Evolutionary conservation across 2,113 vertebrate species (phyloP).

Genomic region (Lepisosteus osseus): DNA sequence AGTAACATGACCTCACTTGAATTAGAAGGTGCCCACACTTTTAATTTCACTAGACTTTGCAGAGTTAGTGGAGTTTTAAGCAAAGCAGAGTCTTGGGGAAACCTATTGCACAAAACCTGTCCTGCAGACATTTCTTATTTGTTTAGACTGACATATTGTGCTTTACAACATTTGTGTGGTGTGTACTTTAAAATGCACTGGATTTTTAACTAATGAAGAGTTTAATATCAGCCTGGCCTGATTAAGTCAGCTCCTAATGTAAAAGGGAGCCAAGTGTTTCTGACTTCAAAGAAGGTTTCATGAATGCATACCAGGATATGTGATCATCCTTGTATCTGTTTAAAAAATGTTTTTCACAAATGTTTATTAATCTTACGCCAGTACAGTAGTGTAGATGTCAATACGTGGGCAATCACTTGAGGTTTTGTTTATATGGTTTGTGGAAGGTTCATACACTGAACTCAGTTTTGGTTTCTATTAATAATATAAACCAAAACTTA

Average conservation of each 20-base stretch:
- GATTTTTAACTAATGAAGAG: conserved; percentile 55
- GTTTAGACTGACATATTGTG: too few species aligned
- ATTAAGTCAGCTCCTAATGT: conserved; percentile 47
- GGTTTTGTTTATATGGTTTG: background rate
- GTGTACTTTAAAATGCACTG: conserved; percentile 31
- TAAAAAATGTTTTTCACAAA: conserved; percentile 7
- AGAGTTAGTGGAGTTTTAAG: too few species aligned
- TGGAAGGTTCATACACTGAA: background rate
- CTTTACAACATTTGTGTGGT: conserved; percentile 39
- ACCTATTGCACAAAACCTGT: too few species aligned
- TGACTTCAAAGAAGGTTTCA: conserved; percentile 15
- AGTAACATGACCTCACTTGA: too few species aligned
- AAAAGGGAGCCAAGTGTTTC: conserved; percentile 33
- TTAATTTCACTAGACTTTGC: too few species aligned
- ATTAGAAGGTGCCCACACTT: too few species aligned
- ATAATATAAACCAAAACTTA: too few species aligned
- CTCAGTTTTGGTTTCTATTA: too few species aligned
- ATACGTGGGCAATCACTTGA: background rate
- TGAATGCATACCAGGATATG: conserved; percentile 11
- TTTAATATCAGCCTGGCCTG: conserved; percentile 53
- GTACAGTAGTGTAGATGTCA: conserved; percentile 13
- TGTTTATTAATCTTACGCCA: conserved; percentile 18
- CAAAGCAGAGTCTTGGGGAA: too few species aligned
- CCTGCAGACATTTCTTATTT: too few species aligned
- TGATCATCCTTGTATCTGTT: conserved; percentile 3